phyloP scores from a whole-genome alignment of 2,113 vertebrate species.

The Epinephelus fuscoguttatus region DNA sequence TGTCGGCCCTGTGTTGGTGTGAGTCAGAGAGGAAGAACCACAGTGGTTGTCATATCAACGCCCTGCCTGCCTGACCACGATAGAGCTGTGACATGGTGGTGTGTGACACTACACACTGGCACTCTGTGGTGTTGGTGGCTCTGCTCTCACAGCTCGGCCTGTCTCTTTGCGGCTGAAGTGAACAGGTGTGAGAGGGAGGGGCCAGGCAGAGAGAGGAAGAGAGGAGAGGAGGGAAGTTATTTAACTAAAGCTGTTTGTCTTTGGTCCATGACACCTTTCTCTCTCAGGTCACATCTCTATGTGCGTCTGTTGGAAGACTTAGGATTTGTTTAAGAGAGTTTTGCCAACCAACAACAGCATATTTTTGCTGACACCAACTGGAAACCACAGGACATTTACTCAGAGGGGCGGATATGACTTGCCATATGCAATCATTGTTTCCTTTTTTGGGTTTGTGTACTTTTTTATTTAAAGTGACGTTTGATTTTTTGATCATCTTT shows the following conservation, averaged over 20 bases:
- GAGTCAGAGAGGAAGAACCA: constrained; percentile 62
- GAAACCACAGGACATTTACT: constrained; percentile 40
- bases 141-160: neutral
- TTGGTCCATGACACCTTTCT: constrained; percentile 12
- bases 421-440: constrained; percentile 51
- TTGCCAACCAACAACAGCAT: constrained; percentile 4
- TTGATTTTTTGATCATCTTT: constrained; percentile 23
- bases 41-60: constrained; percentile 34
- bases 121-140: neutral
- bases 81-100: constrained; percentile 22
- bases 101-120: constrained; percentile 12
- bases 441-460: constrained; percentile 61
- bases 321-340: constrained; percentile 8
- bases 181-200: constrained; percentile 70
- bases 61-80: constrained; percentile 27
- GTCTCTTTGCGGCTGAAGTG: constrained; percentile 33
- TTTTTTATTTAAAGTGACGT: constrained; percentile 8
- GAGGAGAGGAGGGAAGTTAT: constrained; percentile 62
- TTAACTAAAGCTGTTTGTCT: constrained; percentile 39
- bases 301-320: constrained; percentile 9
- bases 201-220: constrained; percentile 61
- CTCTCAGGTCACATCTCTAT: constrained; percentile 19
- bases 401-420: constrained; percentile 54
- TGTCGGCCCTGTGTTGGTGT: constrained; percentile 17
- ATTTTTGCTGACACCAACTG: constrained; percentile 11